Percentiles rank a stretch among this genome's conserved stretches.
Conservation (phyloP, 2,113 vertebrate species). For the Protobothrops flavoviridis region DNA sequence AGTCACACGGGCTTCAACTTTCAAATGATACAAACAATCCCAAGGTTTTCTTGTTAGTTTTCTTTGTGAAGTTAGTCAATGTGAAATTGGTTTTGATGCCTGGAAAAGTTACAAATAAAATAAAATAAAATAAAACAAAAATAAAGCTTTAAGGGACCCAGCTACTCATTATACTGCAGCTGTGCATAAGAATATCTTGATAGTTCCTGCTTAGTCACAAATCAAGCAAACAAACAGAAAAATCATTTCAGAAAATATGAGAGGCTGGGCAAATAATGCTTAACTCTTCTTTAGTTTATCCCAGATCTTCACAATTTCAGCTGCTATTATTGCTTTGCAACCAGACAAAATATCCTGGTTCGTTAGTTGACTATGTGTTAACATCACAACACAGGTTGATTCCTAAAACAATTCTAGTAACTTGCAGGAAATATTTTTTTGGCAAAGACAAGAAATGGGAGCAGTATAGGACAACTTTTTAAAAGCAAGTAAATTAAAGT, state of each 20-base stretch:
- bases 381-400: background rate
- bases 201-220: background rate
- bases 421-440: background rate
- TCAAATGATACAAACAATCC: constrained; percentile 21
- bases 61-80: constrained; percentile 25
- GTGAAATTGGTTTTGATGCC: constrained; percentile 31
- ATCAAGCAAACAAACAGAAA: background rate
- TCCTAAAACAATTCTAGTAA: background rate
- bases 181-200: background rate
- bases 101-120: background rate
- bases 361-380: background rate
- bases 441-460: background rate
- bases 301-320: background rate
- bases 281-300: background rate
- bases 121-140: background rate
- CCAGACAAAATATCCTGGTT: background rate
- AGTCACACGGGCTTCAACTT: constrained; percentile 38
- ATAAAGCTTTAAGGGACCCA: background rate
- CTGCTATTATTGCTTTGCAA: background rate
- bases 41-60: constrained; percentile 21
- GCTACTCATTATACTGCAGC: background rate
- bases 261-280: background rate
- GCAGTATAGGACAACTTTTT: background rate
- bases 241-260: background rate
- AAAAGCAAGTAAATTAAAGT: background rate